A percentile compares a stretch with the other conserved stretches of the same genome.
These are phyloP conservation scores for Dinomys branickii DNA, from an alignment of 2,113 vertebrate species.

Conservation along the genomic window DNA sequence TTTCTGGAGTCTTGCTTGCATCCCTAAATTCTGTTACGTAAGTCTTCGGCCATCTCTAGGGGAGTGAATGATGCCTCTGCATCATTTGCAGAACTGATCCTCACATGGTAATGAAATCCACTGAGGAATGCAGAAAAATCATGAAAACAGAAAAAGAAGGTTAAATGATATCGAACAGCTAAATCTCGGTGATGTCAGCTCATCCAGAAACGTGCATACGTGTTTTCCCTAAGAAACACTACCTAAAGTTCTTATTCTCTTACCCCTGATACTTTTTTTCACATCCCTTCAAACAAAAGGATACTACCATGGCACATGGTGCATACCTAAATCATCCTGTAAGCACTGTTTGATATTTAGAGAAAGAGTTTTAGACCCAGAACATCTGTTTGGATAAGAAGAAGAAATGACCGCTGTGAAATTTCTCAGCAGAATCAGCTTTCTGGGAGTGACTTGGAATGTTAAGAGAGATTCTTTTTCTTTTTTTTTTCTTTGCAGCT, in stretches of 20 bases:
- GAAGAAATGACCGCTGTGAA: constrained; percentile 63
- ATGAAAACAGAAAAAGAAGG: constrained; percentile 10
- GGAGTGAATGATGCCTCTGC: constrained; percentile 12
- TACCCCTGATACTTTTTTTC: not conserved
- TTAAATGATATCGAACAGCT: constrained; percentile 57
- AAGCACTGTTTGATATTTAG: not conserved
- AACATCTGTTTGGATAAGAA: constrained; percentile 48
- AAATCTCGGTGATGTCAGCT: constrained; percentile 50
- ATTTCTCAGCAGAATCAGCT: constrained; percentile 62
- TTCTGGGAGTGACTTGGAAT: constrained; percentile 43
- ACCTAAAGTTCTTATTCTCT: not conserved
- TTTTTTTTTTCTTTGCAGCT: constrained; percentile 46
- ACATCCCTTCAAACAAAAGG: constrained; percentile 21
- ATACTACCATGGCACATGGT: not conserved
- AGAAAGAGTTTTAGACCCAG: constrained; percentile 17
- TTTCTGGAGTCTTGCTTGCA: constrained; percentile 40
- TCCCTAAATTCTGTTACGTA: not conserved
- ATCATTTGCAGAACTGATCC: constrained; percentile 7
- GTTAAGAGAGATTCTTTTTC: not conserved
- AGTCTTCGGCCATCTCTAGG: constrained; percentile 8
- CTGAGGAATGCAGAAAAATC: constrained; percentile 52
- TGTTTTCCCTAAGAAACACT: not conserved
- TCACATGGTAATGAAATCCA: constrained; percentile 49
- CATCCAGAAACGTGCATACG: not conserved
- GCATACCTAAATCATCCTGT: not conserved